Evolutionary conservation across 2,888 invertebrate genomes (phyloP), one percentile per base, ranked within the genome.

Genomic region (Leptinotarsa peninsularis): DNA sequence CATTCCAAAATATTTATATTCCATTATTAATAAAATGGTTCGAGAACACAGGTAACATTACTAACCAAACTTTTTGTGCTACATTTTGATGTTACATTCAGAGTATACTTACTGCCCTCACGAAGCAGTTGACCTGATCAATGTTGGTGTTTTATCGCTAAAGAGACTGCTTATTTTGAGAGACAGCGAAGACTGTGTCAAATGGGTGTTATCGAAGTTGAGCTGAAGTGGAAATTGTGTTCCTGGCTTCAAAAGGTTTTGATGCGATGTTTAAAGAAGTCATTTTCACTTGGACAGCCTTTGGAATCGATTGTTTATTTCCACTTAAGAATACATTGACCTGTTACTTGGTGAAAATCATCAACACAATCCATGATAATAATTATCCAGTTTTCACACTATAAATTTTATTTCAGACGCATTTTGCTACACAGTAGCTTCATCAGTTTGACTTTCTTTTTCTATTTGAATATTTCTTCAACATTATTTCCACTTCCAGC

Each of bases 111-210:
- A 58, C 58, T 49, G 60, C 58, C 58, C 49, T 70, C 70, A 60
- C 70, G 33, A 70, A 70, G 70, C 70, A 70, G 70, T 70, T 14
- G 43, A 58, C 10, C 52, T 56, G 54, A 43, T 56, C 7, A 5
- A 56, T 56, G 54, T 50, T 67, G 54, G n/a, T 68, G 50, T 23
- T 68, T 17, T 68, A 50, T 54, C 23, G 50, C 27, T 27, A 68
- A 54, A 49, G 27, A 68, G 10, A 54, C 68, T 27, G 27, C 27
- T 68, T 21, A 27, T 54, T 27, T 52, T 52, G 21, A 54, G 33
- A 68, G 50, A 17, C 68, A 21, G 23, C 23, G 21, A 23, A 23
- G 21, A 23, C 13, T 58, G 58, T 58, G 23, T 15, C 23, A 18
- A 23, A 21, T 58, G 21, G 23, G 15, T 58, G 13, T 23, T 15